Conservation (phyloP, 2,797 vertebrate species). For the Alectoris magna region DNA sequence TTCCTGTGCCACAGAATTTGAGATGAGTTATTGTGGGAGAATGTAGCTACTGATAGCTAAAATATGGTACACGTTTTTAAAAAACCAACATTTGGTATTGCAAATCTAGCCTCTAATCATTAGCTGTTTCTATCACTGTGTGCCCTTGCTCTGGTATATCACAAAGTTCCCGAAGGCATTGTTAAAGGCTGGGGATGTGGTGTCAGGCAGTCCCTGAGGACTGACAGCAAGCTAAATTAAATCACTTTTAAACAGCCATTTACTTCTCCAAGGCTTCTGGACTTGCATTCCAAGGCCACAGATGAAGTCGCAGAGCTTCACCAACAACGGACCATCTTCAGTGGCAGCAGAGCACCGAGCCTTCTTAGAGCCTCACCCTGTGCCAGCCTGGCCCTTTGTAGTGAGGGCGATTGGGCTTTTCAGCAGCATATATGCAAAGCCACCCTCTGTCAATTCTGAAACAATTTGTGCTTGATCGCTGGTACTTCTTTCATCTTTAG, state of each 20-base stretch:
- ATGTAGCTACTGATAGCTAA: not conserved
- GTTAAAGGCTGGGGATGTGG: not conserved
- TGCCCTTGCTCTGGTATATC: not conserved
- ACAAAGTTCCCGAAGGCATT: not conserved
- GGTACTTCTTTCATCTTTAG: conserved; percentile 22
- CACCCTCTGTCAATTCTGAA: conserved; percentile 15
- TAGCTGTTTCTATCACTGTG: not conserved
- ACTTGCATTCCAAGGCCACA: not conserved
- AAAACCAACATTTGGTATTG: not conserved
- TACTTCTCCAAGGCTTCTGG: accelerated
- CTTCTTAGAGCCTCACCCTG: not conserved
- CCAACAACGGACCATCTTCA: not conserved
- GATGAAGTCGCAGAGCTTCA: not conserved
- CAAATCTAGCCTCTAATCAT: accelerated
- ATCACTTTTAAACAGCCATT: not conserved
- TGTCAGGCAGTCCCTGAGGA: not conserved
- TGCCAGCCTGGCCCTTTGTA: not conserved
- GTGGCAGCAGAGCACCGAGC: not conserved
- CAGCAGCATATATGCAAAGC: not conserved
- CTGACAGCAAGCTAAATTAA: not conserved
- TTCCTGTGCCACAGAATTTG: not conserved
- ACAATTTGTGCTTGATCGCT: not conserved
- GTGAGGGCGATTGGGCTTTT: not conserved
- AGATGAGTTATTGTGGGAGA: not conserved
- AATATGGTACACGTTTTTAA: not conserved